phyloP scores from a whole-genome alignment of 2,113 vertebrate genomes.

The Ramphastos sulfuratus region DNA sequence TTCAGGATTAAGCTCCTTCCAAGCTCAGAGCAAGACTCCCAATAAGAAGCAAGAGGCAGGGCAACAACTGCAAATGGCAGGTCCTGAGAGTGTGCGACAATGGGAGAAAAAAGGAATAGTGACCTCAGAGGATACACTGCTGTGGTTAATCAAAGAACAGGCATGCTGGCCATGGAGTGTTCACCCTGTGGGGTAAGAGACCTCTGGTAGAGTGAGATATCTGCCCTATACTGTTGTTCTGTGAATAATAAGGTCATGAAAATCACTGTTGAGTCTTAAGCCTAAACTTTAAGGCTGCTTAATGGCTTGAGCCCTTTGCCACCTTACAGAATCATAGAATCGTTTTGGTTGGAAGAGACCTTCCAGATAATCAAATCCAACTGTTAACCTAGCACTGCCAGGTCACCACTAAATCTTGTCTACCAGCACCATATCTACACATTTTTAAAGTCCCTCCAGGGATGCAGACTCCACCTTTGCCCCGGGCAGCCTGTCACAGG shows the following conservation, averaged over 20 bases:
- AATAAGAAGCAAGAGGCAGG: neutral
- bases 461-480: too few species aligned
- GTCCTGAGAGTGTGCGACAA: neutral
- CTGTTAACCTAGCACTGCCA: neutral
- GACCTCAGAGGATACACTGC: neutral
- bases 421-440: too few species aligned
- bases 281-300: neutral
- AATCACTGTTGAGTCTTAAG: neutral
- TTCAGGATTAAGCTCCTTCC: neutral
- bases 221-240: neutral
- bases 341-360: neutral
- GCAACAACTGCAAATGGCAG: constrained; percentile 14
- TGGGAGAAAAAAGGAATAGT: neutral
- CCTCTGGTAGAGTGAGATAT: neutral
- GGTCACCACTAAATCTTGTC: too few species aligned
- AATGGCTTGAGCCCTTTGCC: neutral
- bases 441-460: too few species aligned
- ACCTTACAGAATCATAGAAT: neutral
- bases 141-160: neutral
- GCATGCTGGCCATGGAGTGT: neutral
- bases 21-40: neutral
- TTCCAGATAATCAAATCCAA: neutral
- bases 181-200: neutral
- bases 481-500: too few species aligned
- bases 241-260: neutral